Conservation (phyloP, 2,888 invertebrate species). For the Priocnemis perturbator region DNA sequence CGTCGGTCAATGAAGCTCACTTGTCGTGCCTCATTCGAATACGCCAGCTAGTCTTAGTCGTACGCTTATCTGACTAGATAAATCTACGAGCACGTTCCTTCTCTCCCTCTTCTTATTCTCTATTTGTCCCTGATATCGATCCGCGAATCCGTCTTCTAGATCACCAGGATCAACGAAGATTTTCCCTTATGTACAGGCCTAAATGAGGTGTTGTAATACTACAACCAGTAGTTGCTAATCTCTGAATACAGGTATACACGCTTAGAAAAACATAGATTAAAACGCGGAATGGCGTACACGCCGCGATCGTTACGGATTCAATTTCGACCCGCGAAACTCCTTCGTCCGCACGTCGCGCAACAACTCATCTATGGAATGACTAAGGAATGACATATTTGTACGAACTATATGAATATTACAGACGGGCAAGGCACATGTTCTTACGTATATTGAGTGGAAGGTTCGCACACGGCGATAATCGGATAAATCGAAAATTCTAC, state of each 20-base stretch:
- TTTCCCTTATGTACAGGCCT: neutral
- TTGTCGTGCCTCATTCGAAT: constrained; percentile 20
- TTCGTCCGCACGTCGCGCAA: neutral
- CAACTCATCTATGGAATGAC: no score
- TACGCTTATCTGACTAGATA: constrained; percentile 55
- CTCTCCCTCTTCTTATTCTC: constrained; percentile 14
- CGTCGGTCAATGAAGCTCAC: constrained; percentile 3
- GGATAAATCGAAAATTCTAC: no score
- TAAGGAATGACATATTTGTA: neutral
- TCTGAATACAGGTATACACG: neutral
- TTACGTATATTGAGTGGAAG: no score
- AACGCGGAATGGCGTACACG: neutral
- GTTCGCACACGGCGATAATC: no score
- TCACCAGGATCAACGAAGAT: neutral
- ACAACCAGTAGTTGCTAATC: neutral
- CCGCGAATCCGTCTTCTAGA: neutral
- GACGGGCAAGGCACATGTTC: neutral
- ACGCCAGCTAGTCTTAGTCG: constrained; percentile 24
- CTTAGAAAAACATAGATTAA: constrained; percentile 1
- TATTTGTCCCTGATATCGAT: neutral
- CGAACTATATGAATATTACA: constrained; percentile 15
- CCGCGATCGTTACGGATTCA: neutral
- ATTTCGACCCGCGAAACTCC: constrained; percentile 17
- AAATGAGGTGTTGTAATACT: neutral
- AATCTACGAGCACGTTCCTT: constrained; percentile 24